phyloP scores from a whole-genome alignment of 2,797 vertebrate species.

The Sebastes iracundus region DNA sequence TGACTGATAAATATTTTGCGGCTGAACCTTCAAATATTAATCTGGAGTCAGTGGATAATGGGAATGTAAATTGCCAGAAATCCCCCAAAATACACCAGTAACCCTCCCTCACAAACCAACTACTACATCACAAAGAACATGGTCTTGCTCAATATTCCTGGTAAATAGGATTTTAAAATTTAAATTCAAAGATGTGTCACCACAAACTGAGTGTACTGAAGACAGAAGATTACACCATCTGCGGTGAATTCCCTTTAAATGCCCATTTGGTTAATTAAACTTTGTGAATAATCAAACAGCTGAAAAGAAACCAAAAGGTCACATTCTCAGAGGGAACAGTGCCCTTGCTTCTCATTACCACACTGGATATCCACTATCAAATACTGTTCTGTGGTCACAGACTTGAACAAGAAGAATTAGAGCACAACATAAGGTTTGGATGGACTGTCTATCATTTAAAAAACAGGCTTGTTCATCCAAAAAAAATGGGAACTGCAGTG shows the following conservation, averaged over 20 bases:
- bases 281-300: constrained; percentile 53
- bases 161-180: background rate
- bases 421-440: background rate
- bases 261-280: constrained; percentile 48
- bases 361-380: background rate
- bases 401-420: background rate
- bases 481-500: background rate
- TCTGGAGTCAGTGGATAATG: background rate
- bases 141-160: background rate
- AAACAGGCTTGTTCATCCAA: background rate
- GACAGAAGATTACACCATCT: background rate
- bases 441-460: background rate
- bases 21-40: constrained; percentile 1
- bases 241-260: constrained; percentile 13
- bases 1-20: background rate
- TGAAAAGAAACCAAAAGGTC: constrained; percentile 38
- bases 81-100: background rate
- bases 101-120: background rate
- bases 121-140: background rate
- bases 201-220: background rate
- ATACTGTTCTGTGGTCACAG: background rate
- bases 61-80: constrained; percentile 6
- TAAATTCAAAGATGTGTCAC: background rate
- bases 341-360: background rate
- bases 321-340: constrained; percentile 20